These are phyloP conservation scores for Macrosoma leucophasiata DNA, from an alignment of 2,888 invertebrate species.

Conservation along the genomic window DNA sequence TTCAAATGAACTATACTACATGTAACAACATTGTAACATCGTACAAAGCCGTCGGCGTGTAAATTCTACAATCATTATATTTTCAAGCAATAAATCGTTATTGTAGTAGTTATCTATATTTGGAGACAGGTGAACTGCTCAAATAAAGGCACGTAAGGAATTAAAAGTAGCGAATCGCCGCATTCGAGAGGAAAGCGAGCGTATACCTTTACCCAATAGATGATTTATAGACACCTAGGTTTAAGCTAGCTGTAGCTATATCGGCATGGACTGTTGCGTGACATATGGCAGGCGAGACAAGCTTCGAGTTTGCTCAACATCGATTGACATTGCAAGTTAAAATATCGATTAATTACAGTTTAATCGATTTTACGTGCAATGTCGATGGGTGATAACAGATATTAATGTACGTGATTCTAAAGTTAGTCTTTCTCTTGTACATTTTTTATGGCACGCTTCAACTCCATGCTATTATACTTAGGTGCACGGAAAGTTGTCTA, in stretches of 20 bases:
- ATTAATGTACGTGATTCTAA: too few species aligned
- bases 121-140: slow-evolving; percentile 58
- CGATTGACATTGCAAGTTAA: too few species aligned
- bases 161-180: slow-evolving; percentile 55
- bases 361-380: too few species aligned
- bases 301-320: too few species aligned
- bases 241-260: slow-evolving; percentile 54
- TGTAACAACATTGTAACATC: too few species aligned
- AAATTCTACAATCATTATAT: slow-evolving; percentile 11
- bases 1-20: too few species aligned
- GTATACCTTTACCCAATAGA: slow-evolving; percentile 44
- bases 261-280: slow-evolving; percentile 31
- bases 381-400: too few species aligned
- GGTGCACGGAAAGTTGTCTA: too few species aligned
- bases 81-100: slow-evolving; percentile 49
- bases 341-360: too few species aligned
- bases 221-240: slow-evolving; percentile 54
- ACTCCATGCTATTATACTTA: slow-evolving; percentile 31
- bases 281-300: too few species aligned
- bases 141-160: slow-evolving; percentile 67
- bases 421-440: too few species aligned
- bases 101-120: slow-evolving; percentile 34
- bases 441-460: slow-evolving; percentile 31
- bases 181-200: slow-evolving; percentile 34
- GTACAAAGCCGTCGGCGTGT: too few species aligned